Evolutionary conservation across 1,140 invertebrate genomes (phyloP), one percentile per base, ranked within the genome.

Genomic region (Micrasema longulum): DNA sequence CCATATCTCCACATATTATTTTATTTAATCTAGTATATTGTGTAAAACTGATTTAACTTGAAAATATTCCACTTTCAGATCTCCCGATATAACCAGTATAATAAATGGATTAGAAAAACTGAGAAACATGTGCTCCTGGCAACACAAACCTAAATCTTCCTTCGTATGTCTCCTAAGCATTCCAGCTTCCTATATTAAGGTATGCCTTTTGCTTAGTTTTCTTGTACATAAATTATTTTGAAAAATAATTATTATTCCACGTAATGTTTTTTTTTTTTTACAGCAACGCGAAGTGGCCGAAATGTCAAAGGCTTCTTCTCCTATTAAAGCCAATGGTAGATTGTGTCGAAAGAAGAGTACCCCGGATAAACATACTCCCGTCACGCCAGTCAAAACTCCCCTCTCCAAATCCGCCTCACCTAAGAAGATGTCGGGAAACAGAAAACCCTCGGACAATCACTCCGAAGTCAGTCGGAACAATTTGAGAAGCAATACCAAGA

Each of bases 101-200:
- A 36, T 50, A 0, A 36, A 12, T 38, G 65, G 60, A 11, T 26
- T 75, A n/a, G 64, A 75, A 41, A 75, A 71, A 18, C 47, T 75
- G 16, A 62, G 52, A 35, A 45, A 55, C 9, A 41, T 14, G 16
- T 12, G 53, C 16, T 41, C 66, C 6, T 53, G 68, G 14, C 35
- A 60, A 12, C 16, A 55, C 9, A 4, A 20, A 6, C 22, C 26
- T 12, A 16, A 22, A 11, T 75, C 73, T 0, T 69, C 73, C 6
- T 75, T 75, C 31, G 57, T 75, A 14, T 75, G 73, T 18, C 64
- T 62, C 11, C 69, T 74, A 20, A 71, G 41, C 1, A 35, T 74
- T 43, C 72, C 72, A 14, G 38, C 43, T 16, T 74, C 72, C 36
- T 45, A 41, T 31, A 20, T 70, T 9, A 70, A 74, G 68, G 72